A percentile compares a stretch with the other conserved stretches of the same genome.
Conservation (phyloP, 2,797 vertebrate species). For the Melopsittacus undulatus region DNA sequence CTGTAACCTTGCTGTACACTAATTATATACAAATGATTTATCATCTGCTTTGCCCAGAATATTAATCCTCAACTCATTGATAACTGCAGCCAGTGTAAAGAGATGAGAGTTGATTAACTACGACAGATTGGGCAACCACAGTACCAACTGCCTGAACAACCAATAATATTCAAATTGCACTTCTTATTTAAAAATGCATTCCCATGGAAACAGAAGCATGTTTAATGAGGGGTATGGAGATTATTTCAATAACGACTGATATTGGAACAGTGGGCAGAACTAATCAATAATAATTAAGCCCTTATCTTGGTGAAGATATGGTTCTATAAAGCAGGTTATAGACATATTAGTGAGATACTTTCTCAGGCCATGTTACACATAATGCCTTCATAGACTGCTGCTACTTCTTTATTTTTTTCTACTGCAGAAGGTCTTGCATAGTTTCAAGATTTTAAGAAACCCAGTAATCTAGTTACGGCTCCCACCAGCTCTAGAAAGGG, state of each 20-base stretch:
- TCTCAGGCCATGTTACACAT: slow-evolving; percentile 31
- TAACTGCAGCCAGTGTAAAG: slow-evolving; percentile 91
- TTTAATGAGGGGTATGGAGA: slow-evolving; percentile 82
- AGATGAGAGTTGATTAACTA: slow-evolving; percentile 96
- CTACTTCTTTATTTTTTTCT: slow-evolving; percentile 40
- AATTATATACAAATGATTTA: slow-evolving; percentile 97
- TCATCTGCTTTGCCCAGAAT: slow-evolving; percentile 88
- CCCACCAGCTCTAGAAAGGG: slow-evolving; percentile 40
- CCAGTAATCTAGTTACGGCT: slow-evolving; percentile 6
- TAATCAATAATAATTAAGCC: slow-evolving; percentile 83
- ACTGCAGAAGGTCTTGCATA: not conserved
- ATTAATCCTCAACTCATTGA: slow-evolving; percentile 90
- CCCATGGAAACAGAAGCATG: slow-evolving; percentile 88
- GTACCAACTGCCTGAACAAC: slow-evolving; percentile 76
- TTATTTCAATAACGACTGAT: slow-evolving; percentile 81
- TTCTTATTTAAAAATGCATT: slow-evolving; percentile 86
- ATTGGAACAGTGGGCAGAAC: slow-evolving; percentile 79
- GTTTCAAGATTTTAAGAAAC: not conserved
- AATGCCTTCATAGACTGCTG: slow-evolving; percentile 67
- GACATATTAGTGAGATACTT: slow-evolving; percentile 72
- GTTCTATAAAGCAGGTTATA: slow-evolving; percentile 77
- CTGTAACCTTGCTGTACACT: slow-evolving; percentile 92
- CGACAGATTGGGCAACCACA: slow-evolving; percentile 91
- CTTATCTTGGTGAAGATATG: slow-evolving; percentile 74
- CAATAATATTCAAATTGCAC: slow-evolving; percentile 72